A percentile compares a stretch with the other conserved stretches of the same genome.
Evolutionary conservation across 2,797 vertebrate species (phyloP).

Genomic region (Dendrocincla fuliginosa): DNA sequence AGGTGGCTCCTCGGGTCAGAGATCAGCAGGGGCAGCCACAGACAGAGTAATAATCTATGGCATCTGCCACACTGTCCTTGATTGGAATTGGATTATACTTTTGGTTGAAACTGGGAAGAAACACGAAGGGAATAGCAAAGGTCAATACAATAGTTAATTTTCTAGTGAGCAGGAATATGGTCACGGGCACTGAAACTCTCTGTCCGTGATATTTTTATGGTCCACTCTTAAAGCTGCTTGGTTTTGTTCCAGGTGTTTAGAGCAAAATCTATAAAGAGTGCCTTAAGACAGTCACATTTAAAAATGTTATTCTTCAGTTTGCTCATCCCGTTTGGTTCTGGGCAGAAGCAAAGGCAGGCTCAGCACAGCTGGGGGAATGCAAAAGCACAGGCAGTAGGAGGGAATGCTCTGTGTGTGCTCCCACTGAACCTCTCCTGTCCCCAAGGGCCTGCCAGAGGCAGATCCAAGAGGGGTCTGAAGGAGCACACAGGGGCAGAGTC

Average conservation of each 20-base stretch:
- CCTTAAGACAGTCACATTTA: not conserved
- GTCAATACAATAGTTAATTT: not conserved
- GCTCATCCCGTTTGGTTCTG: not conserved
- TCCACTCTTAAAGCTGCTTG: not conserved
- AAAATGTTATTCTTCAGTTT: not conserved
- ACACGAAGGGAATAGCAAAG: not conserved
- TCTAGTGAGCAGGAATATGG: not conserved
- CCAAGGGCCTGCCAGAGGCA: not conserved
- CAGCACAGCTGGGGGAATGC: not conserved
- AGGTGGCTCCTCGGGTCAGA: not conserved
- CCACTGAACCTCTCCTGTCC: not conserved
- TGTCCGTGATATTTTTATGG: not conserved
- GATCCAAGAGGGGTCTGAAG: not conserved
- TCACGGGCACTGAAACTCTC: not conserved
- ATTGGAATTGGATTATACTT: not conserved
- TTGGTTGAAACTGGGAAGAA: not conserved
- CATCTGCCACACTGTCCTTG: not conserved
- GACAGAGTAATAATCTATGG: not conserved
- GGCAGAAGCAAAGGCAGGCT: not conserved
- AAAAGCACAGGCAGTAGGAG: fast-evolving
- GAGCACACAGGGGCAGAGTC: not conserved
- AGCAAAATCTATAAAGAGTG: not conserved
- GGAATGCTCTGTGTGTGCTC: not conserved
- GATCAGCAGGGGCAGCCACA: not conserved
- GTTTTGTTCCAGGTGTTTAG: not conserved